Base-by-base conservation (phyloP, 2,888 invertebrate genomes). In the Disparrhopalites patrizii region DNA sequence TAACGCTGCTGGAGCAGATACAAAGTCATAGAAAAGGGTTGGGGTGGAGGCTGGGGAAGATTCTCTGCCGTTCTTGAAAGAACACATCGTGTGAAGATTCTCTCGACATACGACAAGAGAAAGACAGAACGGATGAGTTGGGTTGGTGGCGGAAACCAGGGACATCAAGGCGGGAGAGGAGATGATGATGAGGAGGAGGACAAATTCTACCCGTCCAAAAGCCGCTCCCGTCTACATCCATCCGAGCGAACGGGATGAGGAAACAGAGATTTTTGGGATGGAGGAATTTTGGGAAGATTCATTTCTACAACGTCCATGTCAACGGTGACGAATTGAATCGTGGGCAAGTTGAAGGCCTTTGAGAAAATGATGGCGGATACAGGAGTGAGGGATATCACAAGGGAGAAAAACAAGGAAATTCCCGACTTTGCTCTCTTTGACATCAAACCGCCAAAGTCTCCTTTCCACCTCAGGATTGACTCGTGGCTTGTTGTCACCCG, bases 311-410 rank as follows among this genome's bases (percentile, higher is more conserved):
- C 10, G 60, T 60, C 3, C 18, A 28, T 23, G 18, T 60, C 30
- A 43, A 60, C 15, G 47, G 20, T 10, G 50, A 60, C 25, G 31
- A 43, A 3, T 15, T 60, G 8, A 20, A 50, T 23, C n/a, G n/a
- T n/a, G n/a, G 18, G 18, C 1, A 15, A 60, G 25, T 20, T 60
- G 18, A 13, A 60, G 30, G 43, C 1, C 4, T 60, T n/a, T n/a
- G n/a, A n/a, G 18, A 47, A 50, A 60, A 30, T 60, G 15, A 23
- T 60, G 23, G 50, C 60, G 10, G 60, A 60, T 43, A 60, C 43
- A n/a, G n/a, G n/a, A n/a, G n/a, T n/a, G n/a, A n/a, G n/a, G n/a
- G n/a, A n/a, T n/a, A n/a, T n/a, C n/a, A n/a, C n/a, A n/a, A n/a
- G n/a, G n/a, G n/a, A n/a, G n/a, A n/a, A n/a, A n/a, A n/a, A n/a